Conservation (phyloP, 2,888 invertebrate species). For the Sphecodes monilicornis region DNA sequence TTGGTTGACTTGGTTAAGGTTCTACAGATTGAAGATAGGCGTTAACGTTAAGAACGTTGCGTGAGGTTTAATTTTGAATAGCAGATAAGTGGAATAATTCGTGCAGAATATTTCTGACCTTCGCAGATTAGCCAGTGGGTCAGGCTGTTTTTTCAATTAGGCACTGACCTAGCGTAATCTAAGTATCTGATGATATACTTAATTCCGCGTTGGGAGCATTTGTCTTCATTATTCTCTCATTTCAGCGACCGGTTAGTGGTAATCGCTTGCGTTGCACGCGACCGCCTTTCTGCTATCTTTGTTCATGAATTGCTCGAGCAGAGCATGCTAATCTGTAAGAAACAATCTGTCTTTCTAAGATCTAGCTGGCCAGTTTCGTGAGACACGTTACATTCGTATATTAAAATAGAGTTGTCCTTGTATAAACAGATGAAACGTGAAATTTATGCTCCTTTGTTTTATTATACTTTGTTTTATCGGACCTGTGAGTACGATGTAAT, state of each 20-base stretch:
- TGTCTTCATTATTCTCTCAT: conserved; percentile 63
- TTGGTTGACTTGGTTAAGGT: no score
- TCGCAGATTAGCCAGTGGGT: neutral
- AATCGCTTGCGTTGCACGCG: conserved; percentile 20
- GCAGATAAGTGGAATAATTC: neutral
- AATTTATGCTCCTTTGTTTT: no score
- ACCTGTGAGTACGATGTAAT: no score
- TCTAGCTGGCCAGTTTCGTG: neutral
- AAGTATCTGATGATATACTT: neutral
- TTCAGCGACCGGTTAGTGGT: conserved; percentile 15
- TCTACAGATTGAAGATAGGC: neutral
- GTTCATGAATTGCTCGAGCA: neutral
- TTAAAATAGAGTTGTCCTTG: neutral
- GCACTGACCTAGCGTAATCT: neutral
- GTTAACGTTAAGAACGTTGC: neutral
- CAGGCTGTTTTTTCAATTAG: neutral
- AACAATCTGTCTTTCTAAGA: neutral
- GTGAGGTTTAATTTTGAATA: neutral
- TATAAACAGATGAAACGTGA: no score
- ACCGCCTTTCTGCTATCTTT: neutral
- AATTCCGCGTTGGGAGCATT: conserved; percentile 48
- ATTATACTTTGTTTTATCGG: no score
- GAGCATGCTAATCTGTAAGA: neutral
- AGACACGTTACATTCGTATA: neutral
- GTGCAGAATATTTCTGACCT: neutral